phyloP scores from a whole-genome alignment of 1,140 invertebrate genomes.

The Drosophila parvula region DNA sequence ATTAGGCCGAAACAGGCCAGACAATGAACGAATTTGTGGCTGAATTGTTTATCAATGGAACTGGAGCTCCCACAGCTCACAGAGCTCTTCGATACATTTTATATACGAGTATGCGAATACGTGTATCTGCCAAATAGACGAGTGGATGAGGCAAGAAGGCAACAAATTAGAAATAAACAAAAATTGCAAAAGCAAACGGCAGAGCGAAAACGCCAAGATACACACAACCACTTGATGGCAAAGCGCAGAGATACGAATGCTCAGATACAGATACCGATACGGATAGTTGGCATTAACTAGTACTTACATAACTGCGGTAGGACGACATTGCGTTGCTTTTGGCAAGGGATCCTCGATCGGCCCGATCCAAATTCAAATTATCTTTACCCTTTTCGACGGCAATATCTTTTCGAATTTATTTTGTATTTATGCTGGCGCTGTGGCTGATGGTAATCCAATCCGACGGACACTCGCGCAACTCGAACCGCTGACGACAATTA shows the following conservation, averaged over 20 bases:
- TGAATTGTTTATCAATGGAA: conserved; percentile 59
- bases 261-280: conserved; percentile 33
- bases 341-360: conserved; percentile 33
- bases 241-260: conserved; percentile 22
- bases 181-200: conserved; percentile 56
- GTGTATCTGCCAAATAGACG: conserved; percentile 24
- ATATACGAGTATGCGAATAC: conserved; percentile 1
- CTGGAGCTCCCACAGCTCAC: conserved; percentile 35
- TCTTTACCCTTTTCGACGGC: conserved; percentile 2
- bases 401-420: conserved; percentile 22
- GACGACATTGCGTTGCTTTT: conserved; percentile 79
- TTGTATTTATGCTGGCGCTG: conserved; percentile 17
- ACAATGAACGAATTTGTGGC: conserved; percentile 54
- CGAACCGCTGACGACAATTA: conserved; percentile 56
- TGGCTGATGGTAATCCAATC: conserved; percentile 62
- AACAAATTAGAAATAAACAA: conserved; percentile 63
- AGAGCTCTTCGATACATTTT: conserved; percentile 31
- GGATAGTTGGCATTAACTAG: conserved; percentile 59
- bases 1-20: conserved; percentile 31
- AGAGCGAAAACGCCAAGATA: conserved; percentile 29
- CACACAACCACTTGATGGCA: conserved; percentile 18
- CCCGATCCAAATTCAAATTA: conserved; percentile 33
- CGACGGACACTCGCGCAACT: conserved; percentile 34
- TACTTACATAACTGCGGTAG: conserved; percentile 84
- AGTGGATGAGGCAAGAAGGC: conserved; percentile 36